Evolutionary conservation across 53 echinoderm and acorn worm species (phyloP).

Genomic region (Patiria pectinifera): DNA sequence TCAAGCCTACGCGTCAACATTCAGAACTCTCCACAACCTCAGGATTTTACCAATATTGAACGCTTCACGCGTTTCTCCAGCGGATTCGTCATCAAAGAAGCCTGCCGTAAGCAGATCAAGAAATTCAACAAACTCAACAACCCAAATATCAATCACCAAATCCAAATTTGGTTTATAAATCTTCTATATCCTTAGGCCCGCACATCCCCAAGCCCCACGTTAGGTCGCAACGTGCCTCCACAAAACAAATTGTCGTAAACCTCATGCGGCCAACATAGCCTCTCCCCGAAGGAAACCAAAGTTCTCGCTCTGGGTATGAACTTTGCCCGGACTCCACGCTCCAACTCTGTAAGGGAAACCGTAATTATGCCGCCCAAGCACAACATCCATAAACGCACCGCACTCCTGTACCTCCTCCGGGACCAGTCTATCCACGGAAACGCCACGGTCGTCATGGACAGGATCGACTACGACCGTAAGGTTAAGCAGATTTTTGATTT

Average conservation of each 20-base stretch:
- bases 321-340: constrained; percentile 17
- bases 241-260: constrained; percentile 27
- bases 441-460: constrained; percentile 65
- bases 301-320: constrained; percentile 57
- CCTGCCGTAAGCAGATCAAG: constrained; percentile 6
- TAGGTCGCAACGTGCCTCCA: neutral
- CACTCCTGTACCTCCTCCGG: constrained; percentile 10
- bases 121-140: constrained; percentile 4
- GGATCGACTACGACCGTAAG: constrained; percentile 31
- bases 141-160: neutral
- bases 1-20: neutral
- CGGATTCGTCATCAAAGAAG: neutral
- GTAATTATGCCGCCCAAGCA: constrained; percentile 22
- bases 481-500: too few relatives aligned
- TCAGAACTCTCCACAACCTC: neutral
- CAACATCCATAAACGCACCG: too few relatives aligned
- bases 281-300: neutral
- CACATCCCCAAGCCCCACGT: constrained; percentile 14
- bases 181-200: neutral
- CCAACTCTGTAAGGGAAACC: constrained; percentile 24
- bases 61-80: neutral
- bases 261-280: constrained; percentile 43
- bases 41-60: neutral
- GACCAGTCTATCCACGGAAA: constrained; percentile 59
- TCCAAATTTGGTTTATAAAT: neutral